phyloP scores from a whole-genome alignment of 2,888 invertebrate species.

The Lycophotia porphyrea region DNA sequence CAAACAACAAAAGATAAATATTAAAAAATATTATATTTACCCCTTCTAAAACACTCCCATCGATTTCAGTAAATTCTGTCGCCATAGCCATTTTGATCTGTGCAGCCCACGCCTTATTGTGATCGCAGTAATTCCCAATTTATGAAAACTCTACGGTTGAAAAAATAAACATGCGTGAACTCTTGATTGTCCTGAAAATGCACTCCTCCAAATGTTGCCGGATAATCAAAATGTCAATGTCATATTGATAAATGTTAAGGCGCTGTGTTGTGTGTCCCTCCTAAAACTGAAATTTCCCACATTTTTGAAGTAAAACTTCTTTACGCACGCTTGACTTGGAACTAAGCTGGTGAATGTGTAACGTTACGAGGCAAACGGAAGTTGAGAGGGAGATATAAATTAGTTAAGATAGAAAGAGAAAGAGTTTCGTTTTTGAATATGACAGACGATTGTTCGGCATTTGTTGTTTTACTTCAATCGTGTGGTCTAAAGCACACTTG shows the following conservation, averaged over 20 bases:
- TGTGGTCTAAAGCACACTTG: too few relatives aligned
- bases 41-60: conserved; percentile 95
- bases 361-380: too few relatives aligned
- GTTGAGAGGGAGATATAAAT: too few relatives aligned
- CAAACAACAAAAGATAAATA: background rate
- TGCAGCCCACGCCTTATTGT: background rate
- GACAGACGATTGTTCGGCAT: too few relatives aligned
- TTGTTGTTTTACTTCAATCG: too few relatives aligned
- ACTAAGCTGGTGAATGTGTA: too few relatives aligned
- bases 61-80: conserved; percentile 90
- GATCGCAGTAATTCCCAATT: conserved; percentile 27
- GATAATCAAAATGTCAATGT: conserved; percentile 40
- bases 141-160: background rate
- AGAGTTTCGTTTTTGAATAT: too few relatives aligned
- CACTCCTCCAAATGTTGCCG: conserved; percentile 10
- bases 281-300: too few relatives aligned
- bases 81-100: conserved; percentile 75
- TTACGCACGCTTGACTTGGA: too few relatives aligned
- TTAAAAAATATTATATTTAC: conserved; percentile 87
- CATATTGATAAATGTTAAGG: conserved; percentile 19
- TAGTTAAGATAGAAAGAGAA: too few relatives aligned
- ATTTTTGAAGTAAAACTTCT: too few relatives aligned
- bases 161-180: conserved; percentile 8
- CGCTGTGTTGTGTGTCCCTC: background rate
- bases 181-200: background rate